Base-by-base conservation (phyloP, 2,888 invertebrate genomes). In the Volucella zonaria region DNA sequence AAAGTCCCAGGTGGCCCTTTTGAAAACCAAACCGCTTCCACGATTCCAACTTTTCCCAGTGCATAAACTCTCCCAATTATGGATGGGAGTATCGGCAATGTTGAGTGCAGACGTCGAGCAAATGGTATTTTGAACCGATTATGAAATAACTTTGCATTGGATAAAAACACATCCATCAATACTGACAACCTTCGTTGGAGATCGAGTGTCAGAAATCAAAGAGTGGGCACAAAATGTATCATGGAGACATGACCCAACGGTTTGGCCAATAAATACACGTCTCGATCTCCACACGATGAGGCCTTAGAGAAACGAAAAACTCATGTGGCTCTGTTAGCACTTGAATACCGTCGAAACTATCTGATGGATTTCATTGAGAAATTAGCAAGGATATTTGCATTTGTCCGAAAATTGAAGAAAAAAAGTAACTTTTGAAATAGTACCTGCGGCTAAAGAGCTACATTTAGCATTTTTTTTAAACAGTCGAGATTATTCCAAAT, bases 1-100 rank as follows among this genome's bases (percentile, higher is more conserved):
- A 75, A 70, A 51, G 38, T 86, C 86, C 9, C 86, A 78, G 52
- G 75, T 86, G 12, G 78, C 76, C 31, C 80, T 73, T 59, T 75
- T 80, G 52, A 86, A 75, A 66, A 80, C 31, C 62, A 67, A 71
- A 47, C 58, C 64, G 12, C 51, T 78, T 14, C 81, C 79, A 18
- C 59, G 64, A 47, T 77, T 81, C 15, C 64, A 81, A 51, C 80
- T 82, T 43, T 82, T 79, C 43, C 80, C 82, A 58, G 76, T 78
- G 40, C 77, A 79, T 49, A 58, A 73, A 15, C 49, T 76, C 9
- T 51, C 78, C 47, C 73, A 80, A 12, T 52, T 49, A 18, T 82
- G 61, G 81, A 70, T 56, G n/a, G n/a, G 40, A 42, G 67, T 76
- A 47, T 68, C 31, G 45, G 23, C 56, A 42, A 61, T 76, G 42